Evolutionary conservation across 2,113 vertebrate genomes (phyloP).

Genomic region (Himantopus leucocephalus): DNA sequence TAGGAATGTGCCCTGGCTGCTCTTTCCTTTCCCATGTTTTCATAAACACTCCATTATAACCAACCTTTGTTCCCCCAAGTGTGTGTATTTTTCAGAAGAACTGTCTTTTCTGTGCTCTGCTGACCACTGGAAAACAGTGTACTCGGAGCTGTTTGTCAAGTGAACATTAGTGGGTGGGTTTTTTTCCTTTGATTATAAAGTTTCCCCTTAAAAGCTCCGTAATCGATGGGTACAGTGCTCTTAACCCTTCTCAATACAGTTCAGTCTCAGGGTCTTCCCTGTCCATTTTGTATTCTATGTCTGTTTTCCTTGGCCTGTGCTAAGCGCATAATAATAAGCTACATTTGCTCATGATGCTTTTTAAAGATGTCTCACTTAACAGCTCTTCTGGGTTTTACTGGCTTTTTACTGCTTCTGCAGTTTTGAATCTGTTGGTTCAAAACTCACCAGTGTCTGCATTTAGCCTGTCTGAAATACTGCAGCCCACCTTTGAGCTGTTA

Average conservation of each 20-base stretch:
- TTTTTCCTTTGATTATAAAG: not conserved
- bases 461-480: not conserved
- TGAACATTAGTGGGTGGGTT: not conserved
- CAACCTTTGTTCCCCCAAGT: slow-evolving; percentile 23
- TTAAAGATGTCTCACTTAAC: not conserved
- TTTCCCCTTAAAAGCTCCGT: not conserved
- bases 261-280: not conserved
- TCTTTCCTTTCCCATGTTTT: slow-evolving; percentile 58
- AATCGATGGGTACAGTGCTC: not conserved
- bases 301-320: not conserved
- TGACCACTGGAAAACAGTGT: not conserved
- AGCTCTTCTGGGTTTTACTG: not conserved
- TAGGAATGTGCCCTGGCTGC: slow-evolving; percentile 41
- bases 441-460: not conserved
- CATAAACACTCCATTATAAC: slow-evolving; percentile 56
- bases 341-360: not conserved
- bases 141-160: not conserved
- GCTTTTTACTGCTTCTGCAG: not conserved
- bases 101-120: slow-evolving; percentile 11
- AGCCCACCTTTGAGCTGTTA: not conserved
- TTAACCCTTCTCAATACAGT: not conserved
- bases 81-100: slow-evolving; percentile 14
- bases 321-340: not conserved
- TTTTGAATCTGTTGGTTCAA: not conserved
- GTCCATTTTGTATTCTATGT: not conserved